These are phyloP conservation scores for Diglossa brunneiventris DNA, from an alignment of 2,113 vertebrate genomes.

Conservation along the genomic window DNA sequence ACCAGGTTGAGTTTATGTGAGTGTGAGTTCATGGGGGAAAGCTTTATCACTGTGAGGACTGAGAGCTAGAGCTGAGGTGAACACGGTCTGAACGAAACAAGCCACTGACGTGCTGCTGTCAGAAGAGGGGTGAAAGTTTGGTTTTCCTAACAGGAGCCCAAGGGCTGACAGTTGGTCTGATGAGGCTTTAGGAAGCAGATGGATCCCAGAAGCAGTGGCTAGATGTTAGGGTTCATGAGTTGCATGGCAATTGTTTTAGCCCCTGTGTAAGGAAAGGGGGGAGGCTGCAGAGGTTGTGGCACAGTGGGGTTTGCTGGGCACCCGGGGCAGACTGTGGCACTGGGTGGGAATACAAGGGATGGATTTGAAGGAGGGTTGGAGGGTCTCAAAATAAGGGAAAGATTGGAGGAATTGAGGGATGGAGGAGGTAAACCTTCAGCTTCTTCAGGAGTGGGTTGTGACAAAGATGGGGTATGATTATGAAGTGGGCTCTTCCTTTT, in stretches of 20 bases:
- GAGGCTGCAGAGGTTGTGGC: background rate
- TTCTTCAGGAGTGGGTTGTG: background rate
- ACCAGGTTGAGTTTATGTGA: slow-evolving; percentile 60
- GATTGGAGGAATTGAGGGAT: background rate
- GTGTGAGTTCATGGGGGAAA: background rate
- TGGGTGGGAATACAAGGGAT: too few relatives aligned
- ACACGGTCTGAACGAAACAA: accelerated
- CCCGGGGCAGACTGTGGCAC: background rate
- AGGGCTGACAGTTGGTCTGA: background rate
- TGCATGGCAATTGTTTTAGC: background rate
- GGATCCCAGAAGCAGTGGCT: background rate
- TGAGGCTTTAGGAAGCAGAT: background rate
- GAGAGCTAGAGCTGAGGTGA: background rate
- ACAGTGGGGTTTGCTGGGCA: background rate
- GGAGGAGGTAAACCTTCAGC: background rate
- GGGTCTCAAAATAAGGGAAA: background rate
- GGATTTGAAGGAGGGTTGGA: background rate
- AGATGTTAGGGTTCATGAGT: background rate
- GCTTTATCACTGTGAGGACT: background rate
- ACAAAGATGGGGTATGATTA: background rate
- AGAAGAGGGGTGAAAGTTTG: background rate
- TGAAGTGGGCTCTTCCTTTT: background rate
- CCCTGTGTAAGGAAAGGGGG: accelerated
- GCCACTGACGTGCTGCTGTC: background rate
- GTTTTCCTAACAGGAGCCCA: background rate